Base-by-base conservation (phyloP, 2,888 invertebrate genomes). In the Drosophila anomalata region DNA sequence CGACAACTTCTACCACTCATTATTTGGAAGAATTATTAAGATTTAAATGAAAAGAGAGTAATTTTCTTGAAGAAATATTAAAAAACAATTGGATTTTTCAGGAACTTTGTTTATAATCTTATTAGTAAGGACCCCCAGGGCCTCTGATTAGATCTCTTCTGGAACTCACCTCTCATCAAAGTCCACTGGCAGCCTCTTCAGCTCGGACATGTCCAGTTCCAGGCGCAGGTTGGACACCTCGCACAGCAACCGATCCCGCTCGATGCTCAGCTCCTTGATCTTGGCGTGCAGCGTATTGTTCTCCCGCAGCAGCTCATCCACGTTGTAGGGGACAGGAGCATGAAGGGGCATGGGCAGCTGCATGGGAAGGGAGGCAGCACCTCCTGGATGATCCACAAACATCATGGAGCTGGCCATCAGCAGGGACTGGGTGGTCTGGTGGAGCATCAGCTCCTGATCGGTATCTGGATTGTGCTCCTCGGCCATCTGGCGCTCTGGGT, bases 121-220 rank as follows among this genome's bases (percentile, higher is more conserved):
- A 36, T 36, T n/a, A 4, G 36, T n/a, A n/a, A 36, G n/a, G 2
- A n/a, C 36, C 36, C 5, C n/a, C 12, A 5, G 5, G 12, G 12
- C 11, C 12, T n/a, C 36, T 36, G 36, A 36, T 36, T 36, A 36
- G 36, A 36, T 36, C n/a, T 14, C 36, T 14, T 36, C 14, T 14
- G 14, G 14, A 22, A 88, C 91, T 90, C 68, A 92, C 92, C 90
- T 90, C 78, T 91, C 91, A 63, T 91, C 90, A 57, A 77, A 31
- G 36, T 84, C 87, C 14, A 78, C 50, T 5, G 91, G 91, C 69
- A 92, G 68, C 14, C 91, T 83, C 65, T 92, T 92, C 11, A 92
- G 79, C 78, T 91, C 92, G 17, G 89, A 88, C 91, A 92, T 92
- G 77, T 92, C 91, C 80, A 92, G 76, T 76, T 92, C 92, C 67